Conservation (phyloP, 2,888 invertebrate genomes). For the Nomada flava region DNA sequence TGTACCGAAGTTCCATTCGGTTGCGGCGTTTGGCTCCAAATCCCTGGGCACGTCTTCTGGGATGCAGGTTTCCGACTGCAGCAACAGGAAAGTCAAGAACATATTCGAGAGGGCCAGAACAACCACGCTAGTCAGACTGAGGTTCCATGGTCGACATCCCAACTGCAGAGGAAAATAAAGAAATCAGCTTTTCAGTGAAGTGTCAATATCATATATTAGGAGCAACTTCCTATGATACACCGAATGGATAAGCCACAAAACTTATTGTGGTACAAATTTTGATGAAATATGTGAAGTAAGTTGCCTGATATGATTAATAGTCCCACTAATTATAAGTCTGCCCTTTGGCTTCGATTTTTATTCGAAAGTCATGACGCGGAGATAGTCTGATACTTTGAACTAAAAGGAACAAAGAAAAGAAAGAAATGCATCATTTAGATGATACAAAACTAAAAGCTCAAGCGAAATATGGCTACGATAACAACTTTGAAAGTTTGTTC, state of each 20-base stretch:
- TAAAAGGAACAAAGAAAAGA: neutral
- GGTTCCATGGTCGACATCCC: constrained; percentile 89
- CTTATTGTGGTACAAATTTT: no score
- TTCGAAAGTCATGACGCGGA: neutral
- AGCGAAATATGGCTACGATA: constrained; percentile 25
- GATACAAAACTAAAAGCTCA: constrained; percentile 23
- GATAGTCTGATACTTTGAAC: neutral
- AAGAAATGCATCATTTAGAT: constrained; percentile 27
- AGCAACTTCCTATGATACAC: no score
- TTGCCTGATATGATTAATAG: no score
- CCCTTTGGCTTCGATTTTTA: no score
- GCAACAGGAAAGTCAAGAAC: constrained; percentile 86
- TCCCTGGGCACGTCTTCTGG: constrained; percentile 63
- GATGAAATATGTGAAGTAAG: no score
- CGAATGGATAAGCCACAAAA: no score
- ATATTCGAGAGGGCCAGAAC: constrained; percentile 88
- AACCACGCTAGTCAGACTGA: constrained; percentile 88
- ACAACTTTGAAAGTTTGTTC: constrained; percentile 35
- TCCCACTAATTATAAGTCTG: no score
- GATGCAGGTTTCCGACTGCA: constrained; percentile 85
- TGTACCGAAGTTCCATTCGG: constrained; percentile 68
- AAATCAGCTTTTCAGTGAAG: neutral
- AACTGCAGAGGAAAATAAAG: constrained; percentile 74
- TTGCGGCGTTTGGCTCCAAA: constrained; percentile 72
- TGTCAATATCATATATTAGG: neutral